phyloP scores from a whole-genome alignment of 2,113 vertebrate species.

The Heloderma charlesbogerti region DNA sequence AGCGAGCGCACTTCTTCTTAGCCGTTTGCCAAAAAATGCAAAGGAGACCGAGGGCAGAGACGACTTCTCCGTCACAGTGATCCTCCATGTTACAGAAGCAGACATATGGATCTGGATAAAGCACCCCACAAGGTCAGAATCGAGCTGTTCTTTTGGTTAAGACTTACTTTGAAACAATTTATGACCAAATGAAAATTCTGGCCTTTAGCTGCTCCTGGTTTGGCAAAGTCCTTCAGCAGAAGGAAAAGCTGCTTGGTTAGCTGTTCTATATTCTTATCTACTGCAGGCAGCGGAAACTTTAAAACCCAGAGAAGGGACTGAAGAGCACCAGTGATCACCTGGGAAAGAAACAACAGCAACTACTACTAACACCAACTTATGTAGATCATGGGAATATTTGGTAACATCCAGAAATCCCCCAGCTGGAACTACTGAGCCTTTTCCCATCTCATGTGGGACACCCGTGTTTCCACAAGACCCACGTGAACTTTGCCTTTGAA shows the following conservation, averaged over 20 bases:
- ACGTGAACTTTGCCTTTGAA: neutral
- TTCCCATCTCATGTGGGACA: neutral
- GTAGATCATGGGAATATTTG: neutral
- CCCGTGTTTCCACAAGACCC: neutral
- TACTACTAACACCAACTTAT: neutral
- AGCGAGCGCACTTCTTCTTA: neutral
- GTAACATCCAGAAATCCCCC: too few relatives aligned
- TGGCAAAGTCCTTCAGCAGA: conserved; percentile 94
- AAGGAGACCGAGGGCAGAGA: neutral
- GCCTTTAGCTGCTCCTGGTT: conserved; percentile 88
- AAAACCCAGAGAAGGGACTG: conserved; percentile 89
- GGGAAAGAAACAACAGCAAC: conserved; percentile 22
- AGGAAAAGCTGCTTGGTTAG: conserved; percentile 91
- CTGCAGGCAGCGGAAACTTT: conserved; percentile 90
- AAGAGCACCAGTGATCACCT: conserved; percentile 95
- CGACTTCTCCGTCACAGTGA: conserved; percentile 2
- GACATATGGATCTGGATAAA: neutral
- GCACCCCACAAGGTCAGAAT: neutral
- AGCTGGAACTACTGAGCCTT: too few relatives aligned
- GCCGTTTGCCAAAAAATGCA: conserved; percentile 1
- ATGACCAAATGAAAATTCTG: conserved; percentile 94
- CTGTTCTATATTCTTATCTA: conserved; percentile 74
- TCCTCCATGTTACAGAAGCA: neutral
- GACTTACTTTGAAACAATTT: conserved; percentile 95
- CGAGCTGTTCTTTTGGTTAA: neutral